These are phyloP conservation scores for Ammodytes marinus DNA, from an alignment of 2,113 vertebrate genomes.

Conservation along the genomic window DNA sequence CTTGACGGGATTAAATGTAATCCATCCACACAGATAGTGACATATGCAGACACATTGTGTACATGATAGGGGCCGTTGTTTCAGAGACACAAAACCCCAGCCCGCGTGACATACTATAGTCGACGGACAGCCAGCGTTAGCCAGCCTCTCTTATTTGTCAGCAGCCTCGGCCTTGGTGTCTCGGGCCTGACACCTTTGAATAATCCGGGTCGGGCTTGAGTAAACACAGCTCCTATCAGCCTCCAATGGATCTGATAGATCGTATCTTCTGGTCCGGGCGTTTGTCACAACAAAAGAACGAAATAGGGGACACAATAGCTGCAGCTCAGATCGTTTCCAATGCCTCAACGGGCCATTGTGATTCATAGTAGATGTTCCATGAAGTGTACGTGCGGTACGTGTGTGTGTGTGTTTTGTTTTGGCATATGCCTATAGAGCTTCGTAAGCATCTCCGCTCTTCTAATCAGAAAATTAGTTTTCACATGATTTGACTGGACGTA, in stretches of 20 bases:
- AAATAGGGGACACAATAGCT: slow-evolving; percentile 56
- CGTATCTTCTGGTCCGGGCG: slow-evolving; percentile 53
- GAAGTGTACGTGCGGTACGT: background rate
- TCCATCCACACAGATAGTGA: slow-evolving; percentile 32
- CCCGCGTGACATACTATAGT: slow-evolving; percentile 44
- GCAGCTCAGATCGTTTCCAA: slow-evolving; percentile 42
- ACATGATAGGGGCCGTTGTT: slow-evolving; percentile 21
- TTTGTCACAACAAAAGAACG: slow-evolving; percentile 72
- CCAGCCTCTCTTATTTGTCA: slow-evolving; percentile 66
- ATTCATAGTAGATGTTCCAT: background rate
- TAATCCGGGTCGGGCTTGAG: slow-evolving; percentile 72
- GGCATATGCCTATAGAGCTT: background rate
- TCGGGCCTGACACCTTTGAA: slow-evolving; percentile 74
- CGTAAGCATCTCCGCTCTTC: background rate
- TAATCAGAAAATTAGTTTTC: background rate
- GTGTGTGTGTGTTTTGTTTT: background rate
- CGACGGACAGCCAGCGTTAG: slow-evolving; percentile 48
- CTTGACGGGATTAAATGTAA: slow-evolving; percentile 34
- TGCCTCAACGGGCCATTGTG: background rate
- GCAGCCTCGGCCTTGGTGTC: slow-evolving; percentile 65
- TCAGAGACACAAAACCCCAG: slow-evolving; percentile 15
- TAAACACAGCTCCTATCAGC: slow-evolving; percentile 68
- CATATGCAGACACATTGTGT: slow-evolving; percentile 10
- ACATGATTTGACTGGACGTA: background rate
- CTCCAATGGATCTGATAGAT: slow-evolving; percentile 72